Percentiles rank a stretch among this genome's conserved stretches.
Conservation (phyloP, 2,797 vertebrate species). For the Falco rusticolus region DNA sequence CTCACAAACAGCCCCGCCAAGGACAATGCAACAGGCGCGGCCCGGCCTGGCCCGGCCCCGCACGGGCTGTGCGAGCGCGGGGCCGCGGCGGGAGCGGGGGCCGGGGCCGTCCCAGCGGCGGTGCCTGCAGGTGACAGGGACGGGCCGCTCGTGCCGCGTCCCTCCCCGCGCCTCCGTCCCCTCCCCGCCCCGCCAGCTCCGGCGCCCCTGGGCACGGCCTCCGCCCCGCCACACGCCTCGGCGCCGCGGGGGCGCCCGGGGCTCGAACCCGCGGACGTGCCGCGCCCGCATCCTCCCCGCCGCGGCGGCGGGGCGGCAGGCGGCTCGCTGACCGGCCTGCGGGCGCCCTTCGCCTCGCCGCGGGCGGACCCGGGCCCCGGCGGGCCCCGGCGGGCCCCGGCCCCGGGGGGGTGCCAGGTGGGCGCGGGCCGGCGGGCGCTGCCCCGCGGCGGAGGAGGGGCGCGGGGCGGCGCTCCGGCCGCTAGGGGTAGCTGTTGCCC, state of each 20-base stretch:
- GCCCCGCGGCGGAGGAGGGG: conserved; percentile 6
- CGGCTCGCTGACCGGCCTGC: neutral
- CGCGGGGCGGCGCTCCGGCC: conserved; percentile 7
- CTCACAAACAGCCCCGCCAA: neutral
- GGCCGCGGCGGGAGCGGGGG: neutral
- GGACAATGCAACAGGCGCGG: conserved; percentile 37
- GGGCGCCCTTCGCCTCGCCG: neutral
- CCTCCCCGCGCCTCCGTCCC: conserved; percentile 36
- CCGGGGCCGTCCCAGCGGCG: neutral
- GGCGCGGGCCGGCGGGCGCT: neutral
- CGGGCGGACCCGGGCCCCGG: too few relatives aligned
- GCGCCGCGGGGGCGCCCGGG: neutral
- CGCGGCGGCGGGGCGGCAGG: neutral
- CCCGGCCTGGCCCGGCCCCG: neutral
- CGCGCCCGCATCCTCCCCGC: neutral
- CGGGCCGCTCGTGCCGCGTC: neutral
- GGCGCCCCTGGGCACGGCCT: neutral
- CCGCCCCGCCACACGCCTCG: conserved; percentile 21
- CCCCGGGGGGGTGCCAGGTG: neutral
- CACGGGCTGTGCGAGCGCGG: neutral
- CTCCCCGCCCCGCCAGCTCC: neutral
- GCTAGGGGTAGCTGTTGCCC: conserved; percentile 81
- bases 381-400: neutral
- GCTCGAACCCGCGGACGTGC: neutral
- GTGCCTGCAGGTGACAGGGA: conserved; percentile 27